Evolutionary conservation across 2,113 vertebrate genomes (phyloP), one percentile per base, ranked within the genome.

Genomic region (Lucifuga dentata): DNA sequence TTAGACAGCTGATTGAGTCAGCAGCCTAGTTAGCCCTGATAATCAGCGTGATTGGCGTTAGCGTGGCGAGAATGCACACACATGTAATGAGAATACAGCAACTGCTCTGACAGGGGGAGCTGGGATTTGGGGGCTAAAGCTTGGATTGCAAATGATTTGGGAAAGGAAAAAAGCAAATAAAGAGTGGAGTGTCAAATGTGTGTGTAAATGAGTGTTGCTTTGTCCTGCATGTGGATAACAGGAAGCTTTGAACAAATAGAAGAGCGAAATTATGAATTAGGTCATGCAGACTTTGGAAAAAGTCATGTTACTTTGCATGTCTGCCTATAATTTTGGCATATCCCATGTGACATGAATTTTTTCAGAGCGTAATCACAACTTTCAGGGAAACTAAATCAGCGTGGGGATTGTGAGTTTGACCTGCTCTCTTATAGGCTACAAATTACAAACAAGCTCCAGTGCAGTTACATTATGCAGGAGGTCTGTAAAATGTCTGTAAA

Each of bases 1-100:
- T 91, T 89, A 67, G 86, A 88, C 86, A 89, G 88, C 88, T 87
- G 90, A 90, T 78, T 63, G 76, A 81, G 78, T 82, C 68, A 61
- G 85, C 70, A 56, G 10, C 61, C 78, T 23, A 10, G 66, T 72
- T 62, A 68, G 80, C 36, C 60, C 23, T 44, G 2, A 75, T 83
- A 86, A 89, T 89, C 83, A 87, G 73, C 7, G 0, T 84, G 85
- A 87, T 89, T 86, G 78, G 78, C 70, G 71, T 76, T 45, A 72
- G 76, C 51, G 51, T 59, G 66, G 49, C 12, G 78, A 73, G 70
- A 63, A 73, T 15, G 66, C 58, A 32, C 35, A 61, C 70, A 41
- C 72, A 63, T 59, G 67, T 71, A 66, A 78, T 44, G 73, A 71
- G 62, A 15, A 10, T 35, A 53, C 77, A 50, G 8, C 1, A 12